Evolutionary conservation across 2,888 invertebrate species (phyloP).

Genomic region (Gymnosoma rotundatum): DNA sequence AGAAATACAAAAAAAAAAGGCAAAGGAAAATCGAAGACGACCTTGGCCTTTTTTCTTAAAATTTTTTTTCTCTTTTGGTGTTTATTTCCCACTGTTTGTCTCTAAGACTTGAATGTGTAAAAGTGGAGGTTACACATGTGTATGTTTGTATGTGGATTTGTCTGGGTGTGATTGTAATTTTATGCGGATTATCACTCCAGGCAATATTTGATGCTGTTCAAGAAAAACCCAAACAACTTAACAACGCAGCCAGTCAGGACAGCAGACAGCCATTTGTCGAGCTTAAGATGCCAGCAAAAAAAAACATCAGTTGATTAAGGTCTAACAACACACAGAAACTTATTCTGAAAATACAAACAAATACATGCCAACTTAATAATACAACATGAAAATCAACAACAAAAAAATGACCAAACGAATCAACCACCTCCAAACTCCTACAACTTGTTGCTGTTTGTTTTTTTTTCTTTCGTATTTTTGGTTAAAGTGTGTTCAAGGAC

Average conservation of each 20-base stretch:
- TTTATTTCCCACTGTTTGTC: conserved; percentile 56
- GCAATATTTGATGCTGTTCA: conserved; percentile 67
- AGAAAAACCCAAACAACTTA: conserved; percentile 64
- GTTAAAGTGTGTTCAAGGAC: conserved; percentile 54
- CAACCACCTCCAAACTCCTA: conserved; percentile 54
- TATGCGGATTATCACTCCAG: conserved; percentile 80
- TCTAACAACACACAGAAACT: conserved; percentile 48
- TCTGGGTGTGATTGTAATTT: conserved; percentile 78
- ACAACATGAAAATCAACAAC: conserved; percentile 41
- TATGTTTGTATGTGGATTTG: conserved; percentile 66
- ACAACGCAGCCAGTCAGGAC: conserved; percentile 48
- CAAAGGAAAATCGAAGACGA: conserved; percentile 72
- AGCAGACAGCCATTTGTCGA: conserved; percentile 29
- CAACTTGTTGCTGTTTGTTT: neutral
- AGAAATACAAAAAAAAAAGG: conserved; percentile 44
- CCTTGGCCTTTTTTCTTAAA: conserved; percentile 72
- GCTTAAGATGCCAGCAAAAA: conserved; percentile 61
- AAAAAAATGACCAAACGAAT: conserved; percentile 61
- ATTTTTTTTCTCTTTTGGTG: conserved; percentile 49
- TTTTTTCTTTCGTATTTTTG: neutral
- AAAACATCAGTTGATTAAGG: conserved; percentile 68
- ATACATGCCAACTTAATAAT: conserved; percentile 43
- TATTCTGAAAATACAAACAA: neutral
- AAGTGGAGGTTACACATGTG: conserved; percentile 45
- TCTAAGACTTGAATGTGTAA: conserved; percentile 26